phyloP scores from a whole-genome alignment of 2,888 invertebrate genomes.

The Drosophila pegasa region DNA sequence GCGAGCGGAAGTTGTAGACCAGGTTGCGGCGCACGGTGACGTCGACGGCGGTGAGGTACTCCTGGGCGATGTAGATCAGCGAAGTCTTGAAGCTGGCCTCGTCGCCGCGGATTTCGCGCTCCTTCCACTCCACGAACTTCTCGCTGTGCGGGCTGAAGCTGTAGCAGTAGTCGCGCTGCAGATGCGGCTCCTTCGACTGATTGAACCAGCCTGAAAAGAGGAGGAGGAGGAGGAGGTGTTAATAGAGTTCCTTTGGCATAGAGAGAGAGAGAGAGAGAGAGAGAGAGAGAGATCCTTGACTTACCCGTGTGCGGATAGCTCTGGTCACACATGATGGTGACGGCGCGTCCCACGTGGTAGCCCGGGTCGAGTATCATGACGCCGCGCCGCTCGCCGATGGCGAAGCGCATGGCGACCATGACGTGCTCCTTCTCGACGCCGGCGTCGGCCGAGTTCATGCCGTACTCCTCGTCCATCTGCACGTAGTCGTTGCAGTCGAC shows the following conservation, averaged over 20 bases:
- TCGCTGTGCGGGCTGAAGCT: slow-evolving; percentile 88
- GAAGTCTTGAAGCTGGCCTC: slow-evolving; percentile 89
- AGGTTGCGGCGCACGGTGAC: slow-evolving; percentile 95
- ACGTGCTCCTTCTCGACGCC: slow-evolving; percentile 94
- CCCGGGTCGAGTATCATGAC: slow-evolving; percentile 95
- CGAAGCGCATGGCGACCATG: slow-evolving; percentile 90
- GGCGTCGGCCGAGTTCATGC: slow-evolving; percentile 84
- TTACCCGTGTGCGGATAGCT: slow-evolving; percentile 92
- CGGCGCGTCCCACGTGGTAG: slow-evolving; percentile 94
- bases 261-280: no score
- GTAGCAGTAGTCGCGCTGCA: slow-evolving; percentile 94
- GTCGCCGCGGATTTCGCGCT: slow-evolving; percentile 89
- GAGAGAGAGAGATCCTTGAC: neutral
- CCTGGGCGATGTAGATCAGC: slow-evolving; percentile 91
- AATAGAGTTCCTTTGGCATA: neutral
- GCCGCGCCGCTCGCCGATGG: slow-evolving; percentile 90
- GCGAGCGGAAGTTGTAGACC: slow-evolving; percentile 92
- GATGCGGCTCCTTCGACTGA: slow-evolving; percentile 91
- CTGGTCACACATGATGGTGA: slow-evolving; percentile 94
- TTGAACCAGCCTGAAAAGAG: slow-evolving; percentile 90
- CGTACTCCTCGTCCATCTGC: slow-evolving; percentile 86
- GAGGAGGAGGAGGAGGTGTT: neutral
- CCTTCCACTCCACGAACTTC: slow-evolving; percentile 94
- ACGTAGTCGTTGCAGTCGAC: slow-evolving; percentile 87
- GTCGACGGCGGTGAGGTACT: slow-evolving; percentile 92